Evolutionary conservation across 2,888 invertebrate species (phyloP), one percentile per base, ranked within the genome.

Genomic region (Plemyria rubiginata): DNA sequence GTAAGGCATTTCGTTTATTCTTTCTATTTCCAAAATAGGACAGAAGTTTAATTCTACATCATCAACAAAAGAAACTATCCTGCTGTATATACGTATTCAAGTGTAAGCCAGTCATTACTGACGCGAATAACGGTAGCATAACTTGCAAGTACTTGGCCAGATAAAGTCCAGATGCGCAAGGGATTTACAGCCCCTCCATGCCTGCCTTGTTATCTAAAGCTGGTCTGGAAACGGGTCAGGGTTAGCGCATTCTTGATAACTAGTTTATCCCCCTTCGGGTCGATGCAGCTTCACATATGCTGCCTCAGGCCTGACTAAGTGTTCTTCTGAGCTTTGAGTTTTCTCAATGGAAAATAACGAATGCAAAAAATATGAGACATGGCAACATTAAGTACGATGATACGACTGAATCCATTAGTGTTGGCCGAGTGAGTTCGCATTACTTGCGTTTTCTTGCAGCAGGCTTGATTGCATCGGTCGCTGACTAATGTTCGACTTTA

Each of bases 141-240:
- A 8, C 8, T 8, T 4, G 45, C 11, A 45, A 11, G 45, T 16
- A 45, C 45, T 45, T 45, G 16, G 45, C 45, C 16, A 13, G 51
- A 45, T 45, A 46, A 8, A 38, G 12, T 15, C 13, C 29, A 58
- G 57, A 63, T 58, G 65, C 54, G 41, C 60, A 62, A 56, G 50
- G 54, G 64, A 68, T 68, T 65, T 63, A 64, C 64, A 57, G 62
- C 59, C 60, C n/a, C 12, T 49, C 43, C 49, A 54, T 40, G 16
- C 56, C n/a, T 45, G 32, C 28, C 54, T 65, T 49, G 66, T 57
- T 70, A 72, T 55, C 49, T 66, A 64, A 63, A 55, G 53, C 56
- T 32, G 41, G 66, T 62, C 68, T 68, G 64, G 68, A 73, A 72
- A 68, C 62, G 55, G 72, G 76, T 73, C 75, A 73, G 54, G 72